Evolutionary conservation across 1,140 invertebrate genomes (phyloP), one percentile per base, ranked within the genome.

Genomic region (Neomicropteryx cornuta): DNA sequence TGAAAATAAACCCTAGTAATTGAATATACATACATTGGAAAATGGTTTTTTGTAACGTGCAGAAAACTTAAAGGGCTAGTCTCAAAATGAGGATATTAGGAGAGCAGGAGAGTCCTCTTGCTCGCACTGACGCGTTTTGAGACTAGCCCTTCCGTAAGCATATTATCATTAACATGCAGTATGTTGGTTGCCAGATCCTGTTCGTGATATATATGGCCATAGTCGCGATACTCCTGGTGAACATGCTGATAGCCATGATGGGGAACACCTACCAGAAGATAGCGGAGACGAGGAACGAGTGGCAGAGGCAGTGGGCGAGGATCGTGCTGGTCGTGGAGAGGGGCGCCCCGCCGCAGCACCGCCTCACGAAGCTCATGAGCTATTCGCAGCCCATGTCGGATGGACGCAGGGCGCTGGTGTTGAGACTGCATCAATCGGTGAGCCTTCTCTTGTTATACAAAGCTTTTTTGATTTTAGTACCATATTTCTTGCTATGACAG

Each of bases 181-280:
- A 34, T 33, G 37, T 43, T 41, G 31, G 8, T 53, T 72, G 56
- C 44, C 63, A 93, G 88, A 67, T 89, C 18, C 65, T 95, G 16
- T 97, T 97, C 64, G 82, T 97, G 11, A 68, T 97, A 2, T 98
- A 93, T 65, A 97, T 97, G 90, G 87, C 83, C 34, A 87, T 97
- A 50, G 94, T 97, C 16, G 88, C 89, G 1, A 84, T 98, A 46
- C 66, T 98, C 6, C 67, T 98, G 38, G 87, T 99, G 11, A 98
- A 99, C 73, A 93, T 99, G 89, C 72, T 99, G 55, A 98, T 99
- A 52, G 95, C 95, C 48, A 98, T 98, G 94, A 97, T 99, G 94
- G 95, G 94, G 2, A 96, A 97, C 58, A 98, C 95, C 16, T 98
- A 99, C 62, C 90, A 96, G 62, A 90, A 90, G 62, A 97, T 98